Conservation (phyloP, 2,113 vertebrate species). For the Gavia stellata region DNA sequence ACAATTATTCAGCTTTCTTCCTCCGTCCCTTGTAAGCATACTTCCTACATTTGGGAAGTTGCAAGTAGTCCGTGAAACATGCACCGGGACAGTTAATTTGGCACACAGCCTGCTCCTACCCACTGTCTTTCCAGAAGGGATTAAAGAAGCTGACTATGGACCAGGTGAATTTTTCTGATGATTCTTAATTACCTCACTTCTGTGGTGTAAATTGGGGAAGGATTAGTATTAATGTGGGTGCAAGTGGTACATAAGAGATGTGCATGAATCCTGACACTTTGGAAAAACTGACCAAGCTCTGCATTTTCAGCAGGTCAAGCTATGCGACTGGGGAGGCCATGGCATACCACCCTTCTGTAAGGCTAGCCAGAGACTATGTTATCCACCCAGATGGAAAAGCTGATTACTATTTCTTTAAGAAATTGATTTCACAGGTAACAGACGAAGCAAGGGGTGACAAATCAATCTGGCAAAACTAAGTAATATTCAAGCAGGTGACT, state of each 20-base stretch:
- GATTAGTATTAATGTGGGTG: neutral
- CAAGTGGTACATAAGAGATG: neutral
- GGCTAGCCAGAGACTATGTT: neutral
- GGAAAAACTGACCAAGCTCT: neutral
- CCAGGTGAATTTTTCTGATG: neutral
- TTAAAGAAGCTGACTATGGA: neutral
- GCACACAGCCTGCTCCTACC: neutral
- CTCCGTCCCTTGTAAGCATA: neutral
- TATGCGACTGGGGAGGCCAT: accelerated
- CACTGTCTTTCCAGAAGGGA: neutral
- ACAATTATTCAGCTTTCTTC: neutral
- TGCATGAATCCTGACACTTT: neutral
- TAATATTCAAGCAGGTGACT: neutral
- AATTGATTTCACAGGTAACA: neutral
- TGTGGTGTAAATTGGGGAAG: neutral
- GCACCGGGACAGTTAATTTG: neutral
- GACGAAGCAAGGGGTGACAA: neutral
- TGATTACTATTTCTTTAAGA: neutral
- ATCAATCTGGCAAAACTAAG: neutral
- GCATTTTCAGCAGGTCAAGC: neutral
- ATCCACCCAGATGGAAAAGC: neutral
- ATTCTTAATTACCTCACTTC: neutral
- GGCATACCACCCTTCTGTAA: neutral
- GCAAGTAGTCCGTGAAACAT: neutral
- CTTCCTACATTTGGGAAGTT: neutral